Base-by-base conservation (phyloP, 64 coral and sea anemone genomes). In the Dendrophyllia cribrosa region DNA sequence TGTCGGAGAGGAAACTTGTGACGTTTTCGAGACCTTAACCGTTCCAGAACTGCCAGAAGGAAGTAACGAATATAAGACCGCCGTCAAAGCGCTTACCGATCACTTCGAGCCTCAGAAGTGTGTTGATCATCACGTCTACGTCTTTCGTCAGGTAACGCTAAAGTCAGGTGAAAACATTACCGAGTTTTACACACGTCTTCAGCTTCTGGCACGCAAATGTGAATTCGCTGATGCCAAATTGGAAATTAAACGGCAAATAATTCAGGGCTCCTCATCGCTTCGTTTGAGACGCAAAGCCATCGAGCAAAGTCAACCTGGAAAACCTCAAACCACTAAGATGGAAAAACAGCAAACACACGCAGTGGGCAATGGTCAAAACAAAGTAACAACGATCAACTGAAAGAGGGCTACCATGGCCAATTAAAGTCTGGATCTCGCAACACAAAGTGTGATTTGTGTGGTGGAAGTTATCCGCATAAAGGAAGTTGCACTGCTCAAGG, bases 281-380 rank as follows among this genome's bases (percentile, higher is more conserved):
- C 11, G 79, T 4, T 51, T 83, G 17, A n/a, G 79, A 52, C 59
- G 83, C 12, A 87, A 72, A 91, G 78, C 90, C n/a, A 85, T 92
- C 9, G 90, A 92, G 53, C 90, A 86, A 75, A 92, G 78, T 25
- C 90, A 92, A 43, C 60, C 90, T 92, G 21, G 90, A 92, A 65
- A 92, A 92, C 43, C 21, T 85, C 80, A 76, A 72, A 90, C 88
- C 1, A 90, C 59, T 24, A 76, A 90, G 78, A 90, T 90, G 24
- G 88, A 90, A 23, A 70, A 81, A 43, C 88, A 81, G 49, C 88
- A 81, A 20, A 81, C 76, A 16, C 58, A 90, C 55, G 88, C 61
- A 51, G 70, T 92, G 19, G 51, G 68, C 67, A 15, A n/a, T 73
- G 46, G 61, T 87, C 16, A 51, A 89, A 66, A 89, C 23, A 78